Conservation (phyloP, 2,797 vertebrate species). For the Selene dorsalis region DNA sequence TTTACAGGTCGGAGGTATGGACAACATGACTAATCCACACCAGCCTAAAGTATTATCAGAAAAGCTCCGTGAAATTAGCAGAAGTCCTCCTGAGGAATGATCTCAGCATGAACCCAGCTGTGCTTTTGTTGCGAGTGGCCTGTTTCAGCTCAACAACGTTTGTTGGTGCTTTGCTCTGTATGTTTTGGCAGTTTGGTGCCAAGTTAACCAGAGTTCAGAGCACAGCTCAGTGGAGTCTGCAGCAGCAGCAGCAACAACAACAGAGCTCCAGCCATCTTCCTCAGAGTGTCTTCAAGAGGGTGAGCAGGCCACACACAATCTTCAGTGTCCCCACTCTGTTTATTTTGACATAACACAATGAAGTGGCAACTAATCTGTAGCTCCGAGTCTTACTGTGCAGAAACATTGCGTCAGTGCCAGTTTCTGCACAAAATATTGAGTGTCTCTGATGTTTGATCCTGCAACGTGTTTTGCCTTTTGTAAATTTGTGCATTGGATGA, state of each 20-base stretch:
- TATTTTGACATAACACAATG: not conserved
- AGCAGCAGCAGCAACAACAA: conserved; percentile 75
- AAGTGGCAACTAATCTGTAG: not conserved
- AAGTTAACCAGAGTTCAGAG: conserved; percentile 90
- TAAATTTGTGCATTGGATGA: not conserved
- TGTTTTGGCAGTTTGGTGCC: conserved; percentile 89
- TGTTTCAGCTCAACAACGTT: not conserved
- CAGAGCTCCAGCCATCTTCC: conserved; percentile 79
- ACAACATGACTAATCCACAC: not conserved
- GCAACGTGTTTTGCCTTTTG: not conserved
- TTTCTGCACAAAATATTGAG: not conserved
- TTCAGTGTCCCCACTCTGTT: not conserved
- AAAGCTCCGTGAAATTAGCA: not conserved
- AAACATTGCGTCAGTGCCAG: not conserved
- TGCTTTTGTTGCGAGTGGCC: not conserved
- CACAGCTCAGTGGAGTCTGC: conserved; percentile 76
- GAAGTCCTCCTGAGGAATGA: not conserved
- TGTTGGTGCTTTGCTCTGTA: conserved; percentile 18
- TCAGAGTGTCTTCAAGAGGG: conserved; percentile 91
- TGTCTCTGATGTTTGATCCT: not conserved
- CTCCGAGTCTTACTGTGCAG: not conserved
- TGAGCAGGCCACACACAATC: conserved; percentile 67
- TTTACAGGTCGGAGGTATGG: not conserved
- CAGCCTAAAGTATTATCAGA: not conserved
- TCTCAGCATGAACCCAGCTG: not conserved